Evolutionary conservation across 2,113 vertebrate genomes (phyloP).

Genomic region (Guaruba guarouba): DNA sequence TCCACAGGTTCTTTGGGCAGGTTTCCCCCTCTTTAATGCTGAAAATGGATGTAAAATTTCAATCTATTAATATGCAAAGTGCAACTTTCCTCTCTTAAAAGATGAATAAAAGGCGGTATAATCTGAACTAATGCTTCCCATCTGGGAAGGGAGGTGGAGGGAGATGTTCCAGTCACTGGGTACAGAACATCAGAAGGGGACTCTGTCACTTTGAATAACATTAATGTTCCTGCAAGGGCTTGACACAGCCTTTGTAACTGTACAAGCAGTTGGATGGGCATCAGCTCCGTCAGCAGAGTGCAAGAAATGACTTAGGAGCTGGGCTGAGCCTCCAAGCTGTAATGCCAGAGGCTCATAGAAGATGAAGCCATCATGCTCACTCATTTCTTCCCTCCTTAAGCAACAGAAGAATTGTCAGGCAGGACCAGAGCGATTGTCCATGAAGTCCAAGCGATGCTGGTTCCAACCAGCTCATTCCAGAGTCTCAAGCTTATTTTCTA

Average conservation of each 20-base stretch:
- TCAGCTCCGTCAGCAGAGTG: background rate
- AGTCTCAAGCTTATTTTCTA: background rate
- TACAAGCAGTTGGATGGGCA: accelerated
- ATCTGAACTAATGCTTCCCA: background rate
- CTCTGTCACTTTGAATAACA: background rate
- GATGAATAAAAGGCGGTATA: background rate
- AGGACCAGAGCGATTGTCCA: background rate
- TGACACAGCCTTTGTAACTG: background rate
- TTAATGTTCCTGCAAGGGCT: background rate
- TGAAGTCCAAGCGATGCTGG: background rate
- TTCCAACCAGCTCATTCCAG: background rate
- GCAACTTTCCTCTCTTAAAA: background rate
- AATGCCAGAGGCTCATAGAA: background rate
- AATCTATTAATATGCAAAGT: background rate
- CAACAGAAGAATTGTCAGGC: background rate
- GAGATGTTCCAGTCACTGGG: background rate
- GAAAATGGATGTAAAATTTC: background rate
- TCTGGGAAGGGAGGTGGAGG: background rate
- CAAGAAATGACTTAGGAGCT: background rate
- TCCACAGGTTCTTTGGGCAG: background rate
- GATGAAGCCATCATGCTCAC: accelerated
- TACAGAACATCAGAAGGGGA: background rate
- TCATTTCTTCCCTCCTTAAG: background rate
- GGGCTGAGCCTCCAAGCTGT: background rate
- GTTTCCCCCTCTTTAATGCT: background rate